Evolutionary conservation across 2,888 invertebrate genomes (phyloP).

Genomic region (Blastobasis adustella): DNA sequence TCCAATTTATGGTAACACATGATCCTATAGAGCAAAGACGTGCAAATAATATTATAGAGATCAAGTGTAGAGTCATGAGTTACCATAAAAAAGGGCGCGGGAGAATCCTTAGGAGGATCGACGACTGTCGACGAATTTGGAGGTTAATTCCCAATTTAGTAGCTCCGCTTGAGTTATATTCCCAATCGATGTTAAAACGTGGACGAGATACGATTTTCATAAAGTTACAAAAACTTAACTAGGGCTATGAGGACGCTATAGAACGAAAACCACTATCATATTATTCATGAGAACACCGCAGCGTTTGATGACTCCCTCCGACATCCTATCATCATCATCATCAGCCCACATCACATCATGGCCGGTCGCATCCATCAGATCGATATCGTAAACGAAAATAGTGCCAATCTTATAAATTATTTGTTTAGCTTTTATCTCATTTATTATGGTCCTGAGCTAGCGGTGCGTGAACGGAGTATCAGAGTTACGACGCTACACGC

Average conservation of each 20-base stretch:
- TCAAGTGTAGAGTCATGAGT: conserved; percentile 19
- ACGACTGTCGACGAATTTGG: conserved; percentile 39
- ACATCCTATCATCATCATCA: background rate
- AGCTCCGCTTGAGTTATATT: conserved; percentile 64
- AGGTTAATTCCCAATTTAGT: conserved; percentile 54
- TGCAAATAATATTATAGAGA: background rate
- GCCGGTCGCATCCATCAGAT: too few species aligned
- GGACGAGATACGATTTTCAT: conserved; percentile 19
- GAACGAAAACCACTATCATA: conserved; percentile 10
- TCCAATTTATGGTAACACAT: too few species aligned
- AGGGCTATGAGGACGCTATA: conserved; percentile 17
- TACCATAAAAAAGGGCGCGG: conserved; percentile 27
- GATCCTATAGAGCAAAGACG: background rate
- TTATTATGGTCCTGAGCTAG: too few species aligned
- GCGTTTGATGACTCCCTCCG: background rate
- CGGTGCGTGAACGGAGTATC: too few species aligned
- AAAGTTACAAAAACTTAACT: conserved; percentile 6
- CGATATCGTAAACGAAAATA: too few species aligned
- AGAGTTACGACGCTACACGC: too few species aligned
- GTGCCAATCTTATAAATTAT: too few species aligned
- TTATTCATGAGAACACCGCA: background rate
- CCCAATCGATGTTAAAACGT: conserved; percentile 53
- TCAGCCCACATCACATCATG: too few species aligned
- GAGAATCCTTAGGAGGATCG: conserved; percentile 34
- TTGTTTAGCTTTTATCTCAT: too few species aligned